phyloP scores from a whole-genome alignment of 2,113 vertebrate species.

The Agelaius phoeniceus region DNA sequence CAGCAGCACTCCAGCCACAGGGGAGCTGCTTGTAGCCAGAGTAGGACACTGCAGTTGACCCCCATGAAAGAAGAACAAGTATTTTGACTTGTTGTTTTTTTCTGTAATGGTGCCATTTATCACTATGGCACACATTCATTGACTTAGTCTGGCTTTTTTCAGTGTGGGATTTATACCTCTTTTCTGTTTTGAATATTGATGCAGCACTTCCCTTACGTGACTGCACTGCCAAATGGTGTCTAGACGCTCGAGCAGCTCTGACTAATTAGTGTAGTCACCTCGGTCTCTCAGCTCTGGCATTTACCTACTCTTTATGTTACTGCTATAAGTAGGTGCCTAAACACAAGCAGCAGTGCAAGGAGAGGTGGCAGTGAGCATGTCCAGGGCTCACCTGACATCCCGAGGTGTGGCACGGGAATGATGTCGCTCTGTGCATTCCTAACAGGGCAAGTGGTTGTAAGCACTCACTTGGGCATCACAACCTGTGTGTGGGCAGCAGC shows the following conservation, averaged over 20 bases:
- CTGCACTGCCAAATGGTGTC: constrained; percentile 59
- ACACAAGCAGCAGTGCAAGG: background rate
- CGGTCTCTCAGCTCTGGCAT: background rate
- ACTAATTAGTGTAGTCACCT: constrained; percentile 50
- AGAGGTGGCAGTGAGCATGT: background rate
- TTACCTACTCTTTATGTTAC: background rate
- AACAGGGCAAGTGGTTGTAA: accelerated
- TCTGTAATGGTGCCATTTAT: constrained; percentile 37
- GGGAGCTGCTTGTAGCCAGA: background rate
- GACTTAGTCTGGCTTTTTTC: constrained; percentile 42
- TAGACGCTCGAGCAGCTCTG: constrained; percentile 38
- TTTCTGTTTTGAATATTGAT: constrained; percentile 59
- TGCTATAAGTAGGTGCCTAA: background rate
- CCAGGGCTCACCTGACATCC: background rate
- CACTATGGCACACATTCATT: constrained; percentile 39
- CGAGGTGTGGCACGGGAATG: background rate
- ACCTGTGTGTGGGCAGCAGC: accelerated
- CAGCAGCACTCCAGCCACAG: background rate
- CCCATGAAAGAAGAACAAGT: background rate
- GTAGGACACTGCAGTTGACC: background rate
- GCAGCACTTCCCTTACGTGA: constrained; percentile 29
- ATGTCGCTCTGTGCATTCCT: accelerated
- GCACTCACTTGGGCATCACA: background rate
- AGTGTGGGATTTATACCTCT: constrained; percentile 22
- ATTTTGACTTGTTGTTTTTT: background rate